Base-by-base conservation (phyloP, 1,140 invertebrate species). In the Bombus breviceps region DNA sequence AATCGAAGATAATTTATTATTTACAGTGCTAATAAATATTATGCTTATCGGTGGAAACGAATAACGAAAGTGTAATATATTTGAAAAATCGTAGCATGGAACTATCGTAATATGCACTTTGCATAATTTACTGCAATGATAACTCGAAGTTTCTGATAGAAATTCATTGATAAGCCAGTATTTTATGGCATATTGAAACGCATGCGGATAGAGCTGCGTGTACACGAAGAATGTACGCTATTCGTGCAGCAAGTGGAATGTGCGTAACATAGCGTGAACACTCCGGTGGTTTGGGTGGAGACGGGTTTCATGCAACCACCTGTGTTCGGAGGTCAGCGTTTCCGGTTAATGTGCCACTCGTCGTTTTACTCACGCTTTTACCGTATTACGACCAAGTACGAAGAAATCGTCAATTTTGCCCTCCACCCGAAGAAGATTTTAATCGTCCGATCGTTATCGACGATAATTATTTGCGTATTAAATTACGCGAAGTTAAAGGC, bases 181-280 rank as follows among this genome's bases (percentile, higher is more conserved):
- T 22, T 75, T 34, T 75, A 43, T 34, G 4, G 18, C 10, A 47
- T 9, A 25, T 34, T 25, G 9, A 28, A 62, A n/a, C 59, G 25
- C 37, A n/a, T 28, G 32, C 15, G 32, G 8, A 66, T 6, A 6
- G 25, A 68, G 41, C 15, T 28, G 75, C 53, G 62, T 83, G 41
- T 77, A 25, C 53, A 47, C 76, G 53, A 84, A 62, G 76, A 84
- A 72, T 43, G 68, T 32, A 22, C 32, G 57, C 62, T 72, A 64
- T 84, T 80, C 85, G 81, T 72, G 73, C 71, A 47, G 74, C 47
- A 91, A 86, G 71, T 57, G 74, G 79, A 87, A 90, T 77, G 79
- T 81, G 86, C 88, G 86, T 90, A 88, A 90, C 82, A 80, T 81
- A 88, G 66, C 83, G 80, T 90, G 86, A 90, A 90, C 88, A 75